phyloP scores from a whole-genome alignment of 1,140 invertebrate species.

The Oppia nitens region DNA sequence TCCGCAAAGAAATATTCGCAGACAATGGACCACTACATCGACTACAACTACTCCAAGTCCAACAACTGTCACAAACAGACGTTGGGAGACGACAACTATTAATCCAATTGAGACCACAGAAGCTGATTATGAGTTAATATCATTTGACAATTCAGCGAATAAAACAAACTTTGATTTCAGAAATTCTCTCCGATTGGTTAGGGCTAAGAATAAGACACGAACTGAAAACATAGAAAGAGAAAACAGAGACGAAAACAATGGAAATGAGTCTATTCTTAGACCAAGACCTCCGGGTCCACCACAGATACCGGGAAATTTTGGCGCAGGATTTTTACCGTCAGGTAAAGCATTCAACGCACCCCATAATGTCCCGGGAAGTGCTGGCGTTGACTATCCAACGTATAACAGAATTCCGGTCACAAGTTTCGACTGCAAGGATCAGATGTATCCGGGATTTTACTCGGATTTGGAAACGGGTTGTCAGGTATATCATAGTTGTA shows the following conservation, averaged over 20 bases:
- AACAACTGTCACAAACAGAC: neutral
- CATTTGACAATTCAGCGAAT: neutral
- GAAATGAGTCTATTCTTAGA: neutral
- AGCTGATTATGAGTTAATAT: neutral
- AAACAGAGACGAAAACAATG: too few relatives aligned
- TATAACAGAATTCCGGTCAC: constrained; percentile 17
- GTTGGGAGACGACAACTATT: neutral
- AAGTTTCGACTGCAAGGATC: constrained; percentile 15
- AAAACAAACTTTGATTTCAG: neutral
- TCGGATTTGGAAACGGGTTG: constrained; percentile 18
- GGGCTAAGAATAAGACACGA: neutral
- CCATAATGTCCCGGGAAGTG: constrained; percentile 13
- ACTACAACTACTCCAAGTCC: neutral
- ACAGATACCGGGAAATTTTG: constrained; percentile 11
- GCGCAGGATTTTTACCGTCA: neutral
- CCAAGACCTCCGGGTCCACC: constrained; percentile 5
- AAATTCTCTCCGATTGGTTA: neutral
- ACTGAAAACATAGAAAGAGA: neutral
- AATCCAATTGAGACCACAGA: neutral
- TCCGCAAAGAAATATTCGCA: too few relatives aligned
- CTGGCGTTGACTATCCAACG: constrained; percentile 18
- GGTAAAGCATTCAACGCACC: neutral
- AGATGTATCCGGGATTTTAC: constrained; percentile 19
- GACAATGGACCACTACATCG: neutral
- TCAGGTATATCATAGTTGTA: constrained; percentile 19